These are phyloP conservation scores for Cerastoderma edule DNA, from an alignment of 2,888 invertebrate species.

Conservation along the genomic window DNA sequence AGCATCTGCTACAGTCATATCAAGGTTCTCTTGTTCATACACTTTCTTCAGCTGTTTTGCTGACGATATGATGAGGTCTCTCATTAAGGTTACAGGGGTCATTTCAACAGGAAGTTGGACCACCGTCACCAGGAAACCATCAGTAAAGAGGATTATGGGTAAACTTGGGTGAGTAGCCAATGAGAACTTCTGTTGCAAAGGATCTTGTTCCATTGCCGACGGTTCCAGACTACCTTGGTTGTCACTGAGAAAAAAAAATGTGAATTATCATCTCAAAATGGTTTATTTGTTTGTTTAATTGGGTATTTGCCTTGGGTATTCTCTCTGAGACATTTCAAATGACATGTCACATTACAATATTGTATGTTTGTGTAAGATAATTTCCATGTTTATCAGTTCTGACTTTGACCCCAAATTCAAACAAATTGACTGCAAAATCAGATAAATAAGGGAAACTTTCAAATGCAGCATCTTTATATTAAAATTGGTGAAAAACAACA, in stretches of 20 bases:
- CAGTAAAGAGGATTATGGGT: slow-evolving; percentile 81
- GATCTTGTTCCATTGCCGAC: slow-evolving; percentile 57
- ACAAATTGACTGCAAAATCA: no score
- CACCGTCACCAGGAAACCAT: slow-evolving; percentile 82
- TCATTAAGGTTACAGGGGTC: slow-evolving; percentile 74
- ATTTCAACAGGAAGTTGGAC: slow-evolving; percentile 75
- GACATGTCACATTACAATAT: no score
- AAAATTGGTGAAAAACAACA: no score
- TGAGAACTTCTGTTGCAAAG: slow-evolving; percentile 78
- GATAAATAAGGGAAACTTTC: no score
- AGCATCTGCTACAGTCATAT: slow-evolving; percentile 73
- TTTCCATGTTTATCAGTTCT: no score
- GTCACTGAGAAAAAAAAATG: slow-evolving; percentile 47
- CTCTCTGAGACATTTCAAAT: no score
- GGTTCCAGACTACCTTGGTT: slow-evolving; percentile 55
- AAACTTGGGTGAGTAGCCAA: slow-evolving; percentile 79
- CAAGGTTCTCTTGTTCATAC: slow-evolving; percentile 67
- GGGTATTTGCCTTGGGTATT: no score
- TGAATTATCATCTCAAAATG: no score
- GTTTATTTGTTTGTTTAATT: no score
- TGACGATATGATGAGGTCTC: slow-evolving; percentile 73
- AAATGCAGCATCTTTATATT: no score
- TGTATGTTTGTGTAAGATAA: no score
- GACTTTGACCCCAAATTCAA: no score
- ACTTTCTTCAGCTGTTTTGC: slow-evolving; percentile 69